These are phyloP conservation scores for Porites rus DNA, from an alignment of 92 coral and sea anemone genomes.

Conservation along the genomic window DNA sequence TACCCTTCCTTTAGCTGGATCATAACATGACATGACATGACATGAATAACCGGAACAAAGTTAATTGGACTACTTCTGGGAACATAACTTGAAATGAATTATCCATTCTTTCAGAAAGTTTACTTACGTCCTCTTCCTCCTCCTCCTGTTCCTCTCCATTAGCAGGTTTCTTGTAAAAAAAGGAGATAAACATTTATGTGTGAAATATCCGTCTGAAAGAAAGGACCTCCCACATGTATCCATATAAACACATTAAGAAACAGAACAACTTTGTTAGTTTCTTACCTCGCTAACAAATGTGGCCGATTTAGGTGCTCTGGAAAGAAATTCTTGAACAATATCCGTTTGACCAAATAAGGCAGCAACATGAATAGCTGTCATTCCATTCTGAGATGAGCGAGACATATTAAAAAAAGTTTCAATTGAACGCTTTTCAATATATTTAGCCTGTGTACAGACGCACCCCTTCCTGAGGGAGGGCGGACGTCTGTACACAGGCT, in stretches of 20 bases:
- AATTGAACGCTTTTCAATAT: no score
- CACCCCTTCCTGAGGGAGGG: no score
- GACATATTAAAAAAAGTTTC: background rate
- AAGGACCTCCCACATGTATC: background rate
- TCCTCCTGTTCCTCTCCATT: background rate
- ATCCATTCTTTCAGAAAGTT: background rate
- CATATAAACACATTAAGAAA: background rate
- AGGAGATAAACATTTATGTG: background rate
- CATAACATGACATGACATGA: no score
- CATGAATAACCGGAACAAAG: no score
- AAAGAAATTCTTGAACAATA: conserved; percentile 84
- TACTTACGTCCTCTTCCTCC: conserved; percentile 37
- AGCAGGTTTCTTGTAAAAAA: conserved; percentile 20
- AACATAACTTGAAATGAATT: background rate
- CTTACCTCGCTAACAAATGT: conserved; percentile 78
- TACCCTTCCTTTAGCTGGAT: no score
- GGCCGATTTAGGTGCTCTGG: conserved; percentile 76
- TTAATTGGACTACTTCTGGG: no score
- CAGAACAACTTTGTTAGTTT: background rate
- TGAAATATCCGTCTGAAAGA: background rate
- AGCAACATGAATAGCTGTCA: conserved; percentile 92
- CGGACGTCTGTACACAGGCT: no score
- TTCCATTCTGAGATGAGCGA: conserved; percentile 77
- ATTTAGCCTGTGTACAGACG: no score
- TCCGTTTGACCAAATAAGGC: conserved; percentile 90